Base-by-base conservation (phyloP, 2,888 invertebrate species). In the Drosophila diplacantha region DNA sequence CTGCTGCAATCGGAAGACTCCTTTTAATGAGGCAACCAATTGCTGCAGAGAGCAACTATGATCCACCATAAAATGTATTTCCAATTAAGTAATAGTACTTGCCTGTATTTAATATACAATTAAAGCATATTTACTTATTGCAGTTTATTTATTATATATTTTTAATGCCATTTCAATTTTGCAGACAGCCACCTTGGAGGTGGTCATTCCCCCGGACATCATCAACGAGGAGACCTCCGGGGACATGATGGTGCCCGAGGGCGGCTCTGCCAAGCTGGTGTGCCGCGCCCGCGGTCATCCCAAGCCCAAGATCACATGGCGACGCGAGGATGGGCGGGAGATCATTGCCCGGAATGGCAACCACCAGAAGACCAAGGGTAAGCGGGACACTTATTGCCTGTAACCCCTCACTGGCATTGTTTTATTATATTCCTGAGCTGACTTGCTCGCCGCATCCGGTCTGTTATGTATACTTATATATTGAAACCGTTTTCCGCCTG, bases 191-290 rank as follows among this genome's bases (percentile, higher is more conserved):
- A 95, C 92, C 87, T 89, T 97, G 85, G 96, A 96, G 89, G 96
- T 97, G 73, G 96, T 96, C 31, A 95, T 96, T 84, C 95, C 96
- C 32, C 96, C 96, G 53, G 96, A 96, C 86, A 95, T 96, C 75
- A 90, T 95, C 79, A 94, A 94, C 85, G 96, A 96, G 85, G 96
- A 96, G 87, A 96, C 96, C 11, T 95, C 96, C 51, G 96, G 96
- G 14, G 97, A 97, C 87, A 93, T 96, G 91, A 96, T 96, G 94
- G 96, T 96, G 55, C 95, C 95, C n/a, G 96, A 96, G 89, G 96
- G 96, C 52, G 95, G 96, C 37, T 93, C 95, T 7, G 95, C 95
- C 0, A 96, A 95, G 87, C 90, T 96, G 75, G 92, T 95, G 64
- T 96, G 96, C 89, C 94, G 94, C 87, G 95, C 96, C 2, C 91